phyloP scores from a whole-genome alignment of 2,113 vertebrate genomes.

The Pelecanus crispus region DNA sequence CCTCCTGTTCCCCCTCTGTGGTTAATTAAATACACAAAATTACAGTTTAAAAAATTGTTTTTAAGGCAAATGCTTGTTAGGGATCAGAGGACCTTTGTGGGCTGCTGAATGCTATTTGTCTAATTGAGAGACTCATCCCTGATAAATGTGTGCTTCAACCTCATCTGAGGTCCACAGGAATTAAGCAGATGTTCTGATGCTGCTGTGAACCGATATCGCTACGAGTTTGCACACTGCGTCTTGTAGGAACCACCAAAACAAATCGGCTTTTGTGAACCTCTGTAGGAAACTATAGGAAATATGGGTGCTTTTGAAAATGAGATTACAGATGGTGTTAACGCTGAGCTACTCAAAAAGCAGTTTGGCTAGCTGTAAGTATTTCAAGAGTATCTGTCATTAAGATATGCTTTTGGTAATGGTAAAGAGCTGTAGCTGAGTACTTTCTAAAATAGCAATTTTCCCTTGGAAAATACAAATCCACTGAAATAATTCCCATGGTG shows the following conservation, averaged over 20 bases:
- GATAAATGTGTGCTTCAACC: background rate
- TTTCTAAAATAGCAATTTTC: background rate
- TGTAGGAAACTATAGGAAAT: background rate
- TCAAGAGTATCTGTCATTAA: background rate
- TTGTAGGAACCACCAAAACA: background rate
- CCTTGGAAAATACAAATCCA: background rate
- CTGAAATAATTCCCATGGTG: background rate
- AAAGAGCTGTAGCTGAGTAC: background rate
- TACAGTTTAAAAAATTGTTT: background rate
- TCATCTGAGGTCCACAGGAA: background rate
- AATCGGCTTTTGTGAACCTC: background rate
- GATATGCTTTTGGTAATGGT: background rate
- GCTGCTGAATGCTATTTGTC: background rate
- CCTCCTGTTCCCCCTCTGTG: background rate
- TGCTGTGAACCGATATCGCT: background rate
- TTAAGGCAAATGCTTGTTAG: background rate
- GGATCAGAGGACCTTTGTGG: background rate
- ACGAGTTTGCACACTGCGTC: accelerated
- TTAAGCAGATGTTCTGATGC: background rate
- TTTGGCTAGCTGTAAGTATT: background rate
- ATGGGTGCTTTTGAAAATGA: background rate
- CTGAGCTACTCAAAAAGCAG: background rate
- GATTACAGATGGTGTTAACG: background rate
- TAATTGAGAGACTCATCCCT: background rate
- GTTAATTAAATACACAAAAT: background rate